Percentiles rank a stretch among this genome's conserved stretches.
These are phyloP conservation scores for Crotophaga sulcirostris DNA, from an alignment of 2,113 vertebrate genomes.

Conservation along the genomic window DNA sequence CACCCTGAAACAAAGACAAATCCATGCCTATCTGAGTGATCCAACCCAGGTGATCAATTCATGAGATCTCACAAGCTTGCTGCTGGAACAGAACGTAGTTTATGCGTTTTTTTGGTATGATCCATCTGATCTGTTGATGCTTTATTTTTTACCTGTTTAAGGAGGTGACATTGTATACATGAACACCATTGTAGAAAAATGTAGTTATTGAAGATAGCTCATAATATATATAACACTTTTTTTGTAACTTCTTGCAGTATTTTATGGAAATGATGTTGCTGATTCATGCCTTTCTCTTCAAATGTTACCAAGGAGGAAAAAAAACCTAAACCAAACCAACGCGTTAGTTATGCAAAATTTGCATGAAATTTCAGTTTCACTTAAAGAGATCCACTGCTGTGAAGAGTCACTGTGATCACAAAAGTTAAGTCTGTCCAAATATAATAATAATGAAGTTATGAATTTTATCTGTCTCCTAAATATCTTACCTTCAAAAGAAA, in stretches of 20 bases:
- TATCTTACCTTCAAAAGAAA: background rate
- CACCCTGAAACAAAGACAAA: background rate
- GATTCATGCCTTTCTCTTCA: background rate
- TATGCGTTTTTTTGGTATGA: background rate
- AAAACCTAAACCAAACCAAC: background rate
- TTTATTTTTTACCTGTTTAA: background rate
- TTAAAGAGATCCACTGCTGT: background rate
- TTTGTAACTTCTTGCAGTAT: background rate
- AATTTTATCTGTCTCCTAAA: conserved; percentile 7
- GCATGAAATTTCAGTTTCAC: background rate
- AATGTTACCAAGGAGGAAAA: background rate
- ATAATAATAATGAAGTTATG: background rate
- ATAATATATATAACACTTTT: background rate
- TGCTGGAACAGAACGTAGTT: background rate
- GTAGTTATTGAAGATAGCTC: background rate
- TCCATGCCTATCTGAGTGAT: background rate
- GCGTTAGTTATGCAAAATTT: background rate
- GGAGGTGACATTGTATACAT: background rate
- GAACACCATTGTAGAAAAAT: background rate
- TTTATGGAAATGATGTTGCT: background rate
- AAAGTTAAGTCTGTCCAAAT: background rate
- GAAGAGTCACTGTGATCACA: background rate
- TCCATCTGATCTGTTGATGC: background rate
- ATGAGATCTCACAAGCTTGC: background rate
- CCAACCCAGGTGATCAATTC: background rate